Conservation (phyloP, 1,140 invertebrate species). For the Branchinecta lynchi region DNA sequence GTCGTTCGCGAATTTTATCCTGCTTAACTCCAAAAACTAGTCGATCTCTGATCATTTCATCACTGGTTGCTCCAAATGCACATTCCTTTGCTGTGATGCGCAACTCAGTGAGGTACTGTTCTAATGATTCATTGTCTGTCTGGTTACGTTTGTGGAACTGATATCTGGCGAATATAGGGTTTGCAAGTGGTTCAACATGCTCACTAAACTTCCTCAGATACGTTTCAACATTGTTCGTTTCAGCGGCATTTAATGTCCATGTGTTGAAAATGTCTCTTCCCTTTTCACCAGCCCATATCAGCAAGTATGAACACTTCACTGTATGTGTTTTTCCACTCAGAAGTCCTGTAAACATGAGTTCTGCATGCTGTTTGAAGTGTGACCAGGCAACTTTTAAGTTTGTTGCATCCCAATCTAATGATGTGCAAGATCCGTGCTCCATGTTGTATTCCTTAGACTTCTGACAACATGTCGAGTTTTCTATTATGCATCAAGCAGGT, state of each 20-base stretch:
- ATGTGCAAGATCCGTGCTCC: not conserved
- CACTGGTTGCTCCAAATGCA: slow-evolving; percentile 8
- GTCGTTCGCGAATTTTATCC: slow-evolving; percentile 4
- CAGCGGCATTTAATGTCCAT: slow-evolving; percentile 1
- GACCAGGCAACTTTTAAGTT: slow-evolving; percentile 9
- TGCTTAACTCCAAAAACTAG: slow-evolving; percentile 9
- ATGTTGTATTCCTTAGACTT: slow-evolving; percentile 6
- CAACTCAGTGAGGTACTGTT: slow-evolving; percentile 9
- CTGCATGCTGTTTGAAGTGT: slow-evolving; percentile 8
- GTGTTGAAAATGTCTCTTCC: slow-evolving; percentile 1
- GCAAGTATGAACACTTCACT: slow-evolving; percentile 9
- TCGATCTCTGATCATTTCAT: slow-evolving; percentile 9
- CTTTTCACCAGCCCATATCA: slow-evolving; percentile 8
- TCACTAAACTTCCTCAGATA: slow-evolving; percentile 9
- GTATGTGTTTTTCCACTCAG: slow-evolving; percentile 5
- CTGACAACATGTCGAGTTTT: slow-evolving; percentile 1
- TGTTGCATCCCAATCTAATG: slow-evolving; percentile 6
- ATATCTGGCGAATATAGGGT: slow-evolving; percentile 6
- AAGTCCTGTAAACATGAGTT: slow-evolving; percentile 1
- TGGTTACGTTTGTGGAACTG: slow-evolving; percentile 6
- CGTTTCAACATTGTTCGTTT: slow-evolving; percentile 9
- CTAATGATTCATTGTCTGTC: not conserved
- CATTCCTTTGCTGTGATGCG: slow-evolving; percentile 8
- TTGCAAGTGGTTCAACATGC: slow-evolving; percentile 5
- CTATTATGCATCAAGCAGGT: too few relatives aligned